These are phyloP conservation scores for Urocynchramus pylzowi DNA, from an alignment of 2,113 vertebrate genomes.

Conservation along the genomic window DNA sequence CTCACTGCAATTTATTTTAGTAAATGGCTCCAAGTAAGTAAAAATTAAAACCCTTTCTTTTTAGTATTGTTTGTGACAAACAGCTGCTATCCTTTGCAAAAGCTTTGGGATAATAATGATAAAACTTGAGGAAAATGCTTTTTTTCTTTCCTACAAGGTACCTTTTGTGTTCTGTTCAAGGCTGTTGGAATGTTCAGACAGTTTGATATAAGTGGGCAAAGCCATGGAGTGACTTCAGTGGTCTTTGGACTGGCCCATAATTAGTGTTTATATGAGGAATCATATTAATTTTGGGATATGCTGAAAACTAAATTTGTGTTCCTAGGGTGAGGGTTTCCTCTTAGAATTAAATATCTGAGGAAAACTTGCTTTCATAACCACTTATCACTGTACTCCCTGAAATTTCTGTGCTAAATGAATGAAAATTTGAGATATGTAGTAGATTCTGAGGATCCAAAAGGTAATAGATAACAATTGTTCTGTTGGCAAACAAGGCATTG, in stretches of 20 bases:
- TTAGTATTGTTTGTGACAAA: neutral
- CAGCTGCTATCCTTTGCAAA: neutral
- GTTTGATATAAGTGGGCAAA: neutral
- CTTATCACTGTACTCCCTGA: rapidly evolving
- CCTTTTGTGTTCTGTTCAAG: neutral
- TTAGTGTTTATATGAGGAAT: neutral
- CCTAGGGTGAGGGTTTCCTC: neutral
- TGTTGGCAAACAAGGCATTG: neutral
- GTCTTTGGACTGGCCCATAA: neutral
- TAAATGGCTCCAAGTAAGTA: neutral
- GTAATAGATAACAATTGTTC: neutral
- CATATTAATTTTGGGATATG: neutral
- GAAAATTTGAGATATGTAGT: neutral
- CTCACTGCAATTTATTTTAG: neutral
- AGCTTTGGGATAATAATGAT: neutral
- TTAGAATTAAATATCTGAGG: neutral
- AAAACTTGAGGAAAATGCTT: neutral
- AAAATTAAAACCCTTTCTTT: neutral
- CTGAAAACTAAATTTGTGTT: neutral
- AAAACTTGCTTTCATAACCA: neutral
- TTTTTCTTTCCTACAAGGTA: neutral
- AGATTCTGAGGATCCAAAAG: neutral
- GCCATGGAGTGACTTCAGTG: neutral
- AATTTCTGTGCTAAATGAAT: neutral
- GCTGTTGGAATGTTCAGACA: neutral